phyloP scores from a whole-genome alignment of 2,888 invertebrate genomes.

The Carterocephalus palaemon region DNA sequence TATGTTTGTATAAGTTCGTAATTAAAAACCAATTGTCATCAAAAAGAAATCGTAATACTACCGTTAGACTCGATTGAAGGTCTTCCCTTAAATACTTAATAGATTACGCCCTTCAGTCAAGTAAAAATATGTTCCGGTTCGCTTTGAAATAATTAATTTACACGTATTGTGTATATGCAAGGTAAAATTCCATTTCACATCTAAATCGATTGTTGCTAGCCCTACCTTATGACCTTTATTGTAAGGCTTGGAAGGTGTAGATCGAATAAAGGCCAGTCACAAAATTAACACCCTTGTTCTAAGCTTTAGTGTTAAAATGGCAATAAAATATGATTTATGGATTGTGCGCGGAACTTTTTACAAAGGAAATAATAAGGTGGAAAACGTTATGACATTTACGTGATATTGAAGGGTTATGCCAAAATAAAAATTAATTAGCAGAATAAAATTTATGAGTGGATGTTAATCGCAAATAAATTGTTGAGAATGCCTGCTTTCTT shows the following conservation, averaged over 20 bases:
- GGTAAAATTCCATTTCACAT: constrained; percentile 1
- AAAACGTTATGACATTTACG: neutral
- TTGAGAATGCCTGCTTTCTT: too few species aligned
- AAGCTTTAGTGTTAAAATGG: constrained; percentile 12
- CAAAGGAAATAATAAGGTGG: constrained; percentile 1
- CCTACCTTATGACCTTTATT: constrained; percentile 12
- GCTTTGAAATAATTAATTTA: constrained; percentile 1
- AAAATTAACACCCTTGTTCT: constrained; percentile 18
- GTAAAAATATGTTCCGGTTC: constrained; percentile 2
- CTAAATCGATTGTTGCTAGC: constrained; percentile 2
- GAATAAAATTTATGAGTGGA: too few species aligned
- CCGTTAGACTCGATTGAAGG: neutral
- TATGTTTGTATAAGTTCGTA: too few species aligned
- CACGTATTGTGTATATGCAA: neutral
- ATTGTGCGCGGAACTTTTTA: constrained; percentile 2
- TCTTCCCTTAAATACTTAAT: neutral
- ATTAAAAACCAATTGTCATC: too few species aligned
- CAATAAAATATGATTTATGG: constrained; percentile 15
- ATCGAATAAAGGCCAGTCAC: constrained; percentile 12
- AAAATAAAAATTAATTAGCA: too few species aligned
- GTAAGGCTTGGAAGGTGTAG: neutral
- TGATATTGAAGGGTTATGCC: too few species aligned
- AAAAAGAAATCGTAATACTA: too few species aligned
- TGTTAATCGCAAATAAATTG: too few species aligned
- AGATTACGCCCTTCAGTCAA: constrained; percentile 7